phyloP scores from a whole-genome alignment of 1,140 invertebrate species.

The silkworm (Bombyx mori) region ASM3026992v2 NC_085123.1:11476001-11476500 shows the following conservation, averaged over 20 bases:
- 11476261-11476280: conserved; percentile 36
- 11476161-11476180: conserved; percentile 73
- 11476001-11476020: conserved; percentile 80
- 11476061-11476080: conserved; percentile 30
- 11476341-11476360: conserved; percentile 77
- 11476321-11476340: conserved; percentile 34
- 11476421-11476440: conserved; percentile 59
- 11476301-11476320: conserved; percentile 32
- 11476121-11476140: conserved; percentile 71
- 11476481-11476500: conserved; percentile 17
- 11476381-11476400: conserved; percentile 20
- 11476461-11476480: conserved; percentile 22
- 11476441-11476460: conserved; percentile 44
- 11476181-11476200: conserved; percentile 76
- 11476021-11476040: conserved; percentile 68
- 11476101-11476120: conserved; percentile 65
- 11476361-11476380: conserved; percentile 75
- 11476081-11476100: conserved; percentile 79
- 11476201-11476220: conserved; percentile 52
- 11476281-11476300: conserved; percentile 40
- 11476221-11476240: conserved; percentile 28
- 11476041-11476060: conserved; percentile 43
- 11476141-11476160: conserved; percentile 71
- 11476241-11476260: conserved; percentile 40
- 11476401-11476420: conserved; percentile 41